Base-by-base conservation (phyloP, 2,888 invertebrate genomes). In the Meta bourneti region DNA sequence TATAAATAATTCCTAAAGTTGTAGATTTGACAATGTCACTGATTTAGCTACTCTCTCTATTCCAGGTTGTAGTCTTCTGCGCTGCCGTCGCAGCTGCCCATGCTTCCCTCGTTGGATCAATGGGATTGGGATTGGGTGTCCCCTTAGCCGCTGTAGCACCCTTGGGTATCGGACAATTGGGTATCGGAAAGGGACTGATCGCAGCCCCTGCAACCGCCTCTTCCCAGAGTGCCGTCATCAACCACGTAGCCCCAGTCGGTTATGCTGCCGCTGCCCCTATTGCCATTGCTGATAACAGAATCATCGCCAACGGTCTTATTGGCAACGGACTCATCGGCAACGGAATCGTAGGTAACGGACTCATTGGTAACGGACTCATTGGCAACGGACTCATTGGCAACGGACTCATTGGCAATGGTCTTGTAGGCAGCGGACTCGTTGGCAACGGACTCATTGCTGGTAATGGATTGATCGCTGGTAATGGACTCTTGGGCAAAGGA, bases 321-420 rank as follows among this genome's bases (percentile, higher is more conserved):
- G n/a, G 69, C 49, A 77, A 77, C n/a, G 77, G 77, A 77, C 49
- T 34, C 34, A 34, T 77, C 2, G 84, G 34, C 4, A 34, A 34
- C 34, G 34, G 34, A 34, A 61, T 51, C 34, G 11, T 77, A 6
- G 61, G 13, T 7, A 54, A n/a, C 49, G 34, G 54, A 70, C 69
- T 13, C 70, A 61, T 70, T 16, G 34, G 16, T 0, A 61, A 16
- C 7, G 61, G 13, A 6, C 13, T 61, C 61, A 61, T 61, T 16
- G 16, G 16, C 61, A 11, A 61, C 61, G 61, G 8, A 51, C 83
- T 51, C 7, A 48, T 80, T 34, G 83, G 70, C 7, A 81, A 49
- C 75, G 75, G 74, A 48, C 20, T 69, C 9, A 69, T 77, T n/a
- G 90, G 80, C 16, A 61, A 80, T 6, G 89, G 82, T 20, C 83